A percentile compares a stretch with the other conserved stretches of the same genome.
Conservation (phyloP, 2,888 invertebrate genomes). For the Troides oblongomaculatus region DNA sequence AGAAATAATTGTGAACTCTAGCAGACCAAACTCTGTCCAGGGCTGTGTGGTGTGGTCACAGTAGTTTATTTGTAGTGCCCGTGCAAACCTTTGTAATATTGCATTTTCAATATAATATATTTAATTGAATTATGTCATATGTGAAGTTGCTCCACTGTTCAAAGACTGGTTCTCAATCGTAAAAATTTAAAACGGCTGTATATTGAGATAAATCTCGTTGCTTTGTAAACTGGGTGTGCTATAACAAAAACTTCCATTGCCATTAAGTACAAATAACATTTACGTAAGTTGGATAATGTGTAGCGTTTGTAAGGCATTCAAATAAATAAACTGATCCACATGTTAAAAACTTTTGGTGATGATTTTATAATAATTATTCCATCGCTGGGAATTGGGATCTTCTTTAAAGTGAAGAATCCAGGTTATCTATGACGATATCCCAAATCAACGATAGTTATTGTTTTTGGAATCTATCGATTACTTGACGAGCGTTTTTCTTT, state of each 20-base stretch:
- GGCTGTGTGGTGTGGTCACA: conserved; percentile 1
- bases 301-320: too few relatives aligned
- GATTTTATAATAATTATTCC: too few relatives aligned
- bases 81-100: conserved; percentile 3
- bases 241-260: not conserved
- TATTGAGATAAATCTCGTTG: conserved; percentile 3
- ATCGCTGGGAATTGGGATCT: too few relatives aligned
- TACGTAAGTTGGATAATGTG: too few relatives aligned
- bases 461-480: too few relatives aligned
- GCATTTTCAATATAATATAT: conserved; percentile 20
- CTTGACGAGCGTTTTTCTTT: too few relatives aligned
- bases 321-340: too few relatives aligned
- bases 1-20: not conserved
- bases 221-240: not conserved
- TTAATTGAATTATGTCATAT: conserved; percentile 17
- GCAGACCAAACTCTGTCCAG: not conserved
- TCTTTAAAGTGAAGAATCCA: too few relatives aligned
- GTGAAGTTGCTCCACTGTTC: conserved; percentile 8
- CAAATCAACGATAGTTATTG: too few relatives aligned
- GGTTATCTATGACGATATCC: too few relatives aligned
- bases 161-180: conserved; percentile 10
- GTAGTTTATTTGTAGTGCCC: not conserved
- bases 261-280: too few relatives aligned
- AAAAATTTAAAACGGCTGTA: conserved; percentile 7
- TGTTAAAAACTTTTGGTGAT: too few relatives aligned